Conservation (phyloP, 1,140 invertebrate genomes). For the Cydia splendana region DNA sequence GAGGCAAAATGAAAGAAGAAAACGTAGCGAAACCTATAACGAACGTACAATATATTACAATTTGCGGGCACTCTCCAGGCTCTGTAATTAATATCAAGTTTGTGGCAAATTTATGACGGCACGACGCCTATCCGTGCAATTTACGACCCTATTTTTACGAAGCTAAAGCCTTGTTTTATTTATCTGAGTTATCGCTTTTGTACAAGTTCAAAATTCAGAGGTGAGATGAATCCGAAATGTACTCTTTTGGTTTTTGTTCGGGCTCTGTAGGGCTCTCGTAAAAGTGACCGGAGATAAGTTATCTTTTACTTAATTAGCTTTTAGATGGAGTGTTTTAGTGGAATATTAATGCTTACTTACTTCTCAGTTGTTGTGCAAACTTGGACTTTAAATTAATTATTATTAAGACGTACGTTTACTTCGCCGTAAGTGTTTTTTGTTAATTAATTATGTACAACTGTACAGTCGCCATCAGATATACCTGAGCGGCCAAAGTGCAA, state of each 20-base stretch:
- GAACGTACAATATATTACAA: conserved; percentile 30
- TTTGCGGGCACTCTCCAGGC: conserved; percentile 2
- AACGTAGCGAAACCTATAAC: conserved; percentile 28
- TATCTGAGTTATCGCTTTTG: neutral
- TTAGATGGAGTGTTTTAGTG: neutral
- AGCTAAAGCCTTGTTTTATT: neutral
- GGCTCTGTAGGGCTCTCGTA: neutral
- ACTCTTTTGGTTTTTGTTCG: conserved; percentile 8
- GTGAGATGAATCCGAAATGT: conserved; percentile 26
- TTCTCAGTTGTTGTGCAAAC: neutral
- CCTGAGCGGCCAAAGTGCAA: no score
- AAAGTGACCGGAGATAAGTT: neutral
- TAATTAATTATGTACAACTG: neutral
- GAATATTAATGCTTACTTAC: neutral
- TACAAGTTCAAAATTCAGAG: conserved; percentile 28
- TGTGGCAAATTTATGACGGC: conserved; percentile 27
- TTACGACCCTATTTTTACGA: conserved; percentile 19
- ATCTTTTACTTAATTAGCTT: conserved; percentile 28
- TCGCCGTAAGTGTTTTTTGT: neutral
- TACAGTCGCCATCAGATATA: no score
- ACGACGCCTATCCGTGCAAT: conserved; percentile 9
- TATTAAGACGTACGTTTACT: neutral
- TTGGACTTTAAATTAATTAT: neutral
- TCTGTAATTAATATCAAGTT: conserved; percentile 28
- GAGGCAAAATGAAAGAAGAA: conserved; percentile 7